Conservation (phyloP, 2,888 invertebrate genomes). For the Ormyrus rosae region DNA sequence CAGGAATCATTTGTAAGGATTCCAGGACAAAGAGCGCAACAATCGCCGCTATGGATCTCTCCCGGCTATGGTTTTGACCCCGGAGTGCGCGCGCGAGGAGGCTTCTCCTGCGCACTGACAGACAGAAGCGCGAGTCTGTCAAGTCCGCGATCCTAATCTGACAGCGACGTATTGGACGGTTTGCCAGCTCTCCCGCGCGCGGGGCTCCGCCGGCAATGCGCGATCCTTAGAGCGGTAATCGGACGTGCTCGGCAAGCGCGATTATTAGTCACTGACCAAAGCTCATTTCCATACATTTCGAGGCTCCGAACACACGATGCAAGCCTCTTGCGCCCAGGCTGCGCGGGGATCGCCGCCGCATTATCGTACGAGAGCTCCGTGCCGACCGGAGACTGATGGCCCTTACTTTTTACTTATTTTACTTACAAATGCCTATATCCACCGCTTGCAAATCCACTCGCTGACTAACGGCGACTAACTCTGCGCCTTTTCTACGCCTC, state of each 20-base stretch:
- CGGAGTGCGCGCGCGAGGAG: constrained; percentile 39
- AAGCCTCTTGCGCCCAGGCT: constrained; percentile 47
- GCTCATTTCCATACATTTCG: constrained; percentile 68
- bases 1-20: constrained; percentile 73
- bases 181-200: constrained; percentile 40
- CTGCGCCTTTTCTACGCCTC: no score
- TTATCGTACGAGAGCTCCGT: no score
- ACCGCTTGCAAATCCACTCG: background rate
- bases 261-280: constrained; percentile 68
- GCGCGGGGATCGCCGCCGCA: no score
- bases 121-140: constrained; percentile 75
- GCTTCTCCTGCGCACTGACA: constrained; percentile 60
- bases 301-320: constrained; percentile 7
- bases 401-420: constrained; percentile 33
- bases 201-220: constrained; percentile 22
- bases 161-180: constrained; percentile 73
- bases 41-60: constrained; percentile 68
- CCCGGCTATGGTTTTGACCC: constrained; percentile 62
- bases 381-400: constrained; percentile 29
- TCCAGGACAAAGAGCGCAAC: constrained; percentile 68
- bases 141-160: constrained; percentile 74
- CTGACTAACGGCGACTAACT: background rate
- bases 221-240: constrained; percentile 57
- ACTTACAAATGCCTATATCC: constrained; percentile 30
- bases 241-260: constrained; percentile 60